Base-by-base conservation (phyloP, 2,888 invertebrate species). In the Hyalella azteca region DNA sequence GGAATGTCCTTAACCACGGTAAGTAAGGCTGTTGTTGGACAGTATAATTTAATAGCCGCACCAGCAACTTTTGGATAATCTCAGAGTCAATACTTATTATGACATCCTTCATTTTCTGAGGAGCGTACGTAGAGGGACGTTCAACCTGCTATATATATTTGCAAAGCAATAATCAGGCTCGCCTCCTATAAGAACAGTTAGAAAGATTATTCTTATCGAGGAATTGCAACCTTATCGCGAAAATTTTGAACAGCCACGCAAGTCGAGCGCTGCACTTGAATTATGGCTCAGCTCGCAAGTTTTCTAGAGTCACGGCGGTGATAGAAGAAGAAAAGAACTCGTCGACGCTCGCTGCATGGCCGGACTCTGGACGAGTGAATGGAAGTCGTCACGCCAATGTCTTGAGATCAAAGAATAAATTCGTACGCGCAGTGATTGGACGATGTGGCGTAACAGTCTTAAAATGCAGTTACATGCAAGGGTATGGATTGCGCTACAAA, bases 381-480 rank as follows among this genome's bases (percentile, higher is more conserved):
- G 66, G 32, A 36, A 39, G 36, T 7, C 32, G 66, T 66, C 66
- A 66, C 66, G 66, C 66, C 36, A 66, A 29, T 66, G 36, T 13
- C 11, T 32, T 15, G 36, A 39, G 66, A 66, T 66, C 66, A 66
- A 66, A 66, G 66, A 39, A 66, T 66, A 39, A 66, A 66, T 66
- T 66, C n/a, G 66, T 32, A 36, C 66, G 36, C 66, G 66, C 66
- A 66, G 66, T 66, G 66, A 66, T 66, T 66, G 66, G 66, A 66
- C 66, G 19, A 66, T 36, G 66, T 36, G 36, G 32, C 36, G 36
- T 36, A 36, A 29, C 66, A 36, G 36, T 66, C 66, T 36, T 66
- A 66, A 66, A 66, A 66, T 66, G 66, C 66, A 66, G 36, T 36
- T 36, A 66, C 36, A 66, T 66, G 66, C 66, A 66, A 66, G 66